Evolutionary conservation across 1,140 invertebrate genomes (phyloP).

Genomic region (Phenacoccus solenopsis): DNA sequence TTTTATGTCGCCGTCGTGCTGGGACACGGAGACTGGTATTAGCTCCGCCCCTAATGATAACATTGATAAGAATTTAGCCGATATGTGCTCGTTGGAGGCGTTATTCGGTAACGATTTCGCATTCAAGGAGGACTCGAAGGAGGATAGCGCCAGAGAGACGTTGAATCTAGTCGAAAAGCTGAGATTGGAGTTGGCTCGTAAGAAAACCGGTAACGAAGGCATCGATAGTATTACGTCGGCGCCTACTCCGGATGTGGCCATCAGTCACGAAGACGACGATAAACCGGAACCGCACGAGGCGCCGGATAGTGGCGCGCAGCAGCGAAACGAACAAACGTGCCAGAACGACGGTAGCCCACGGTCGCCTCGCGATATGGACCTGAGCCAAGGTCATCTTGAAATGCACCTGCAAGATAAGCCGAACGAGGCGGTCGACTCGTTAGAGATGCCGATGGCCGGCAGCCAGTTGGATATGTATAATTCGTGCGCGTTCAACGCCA

Average conservation of each 20-base stretch:
- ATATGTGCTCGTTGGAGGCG: not conserved
- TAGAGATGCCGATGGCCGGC: not conserved
- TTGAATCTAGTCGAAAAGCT: conserved; percentile 64
- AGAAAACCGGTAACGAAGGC: conserved; percentile 33
- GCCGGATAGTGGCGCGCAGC: not conserved
- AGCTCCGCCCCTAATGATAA: not conserved
- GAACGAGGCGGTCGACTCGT: not conserved
- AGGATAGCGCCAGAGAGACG: conserved; percentile 58
- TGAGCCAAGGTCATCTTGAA: no score
- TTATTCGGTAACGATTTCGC: conserved; percentile 41
- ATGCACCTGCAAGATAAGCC: no score
- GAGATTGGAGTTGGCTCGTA: conserved; percentile 50
- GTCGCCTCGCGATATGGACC: no score
- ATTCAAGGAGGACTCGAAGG: conserved; percentile 65
- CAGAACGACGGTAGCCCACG: not conserved
- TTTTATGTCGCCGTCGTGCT: not conserved
- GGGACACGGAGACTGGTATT: not conserved
- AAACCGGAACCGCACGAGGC: not conserved
- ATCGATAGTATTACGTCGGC: not conserved
- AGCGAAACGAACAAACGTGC: not conserved
- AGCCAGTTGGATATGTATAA: not conserved
- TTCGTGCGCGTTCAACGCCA: not conserved
- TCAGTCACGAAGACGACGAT: not conserved
- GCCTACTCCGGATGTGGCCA: not conserved
- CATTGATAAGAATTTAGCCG: not conserved